Conservation (phyloP, 2,113 vertebrate species). For the Tautogolabrus adspersus region DNA sequence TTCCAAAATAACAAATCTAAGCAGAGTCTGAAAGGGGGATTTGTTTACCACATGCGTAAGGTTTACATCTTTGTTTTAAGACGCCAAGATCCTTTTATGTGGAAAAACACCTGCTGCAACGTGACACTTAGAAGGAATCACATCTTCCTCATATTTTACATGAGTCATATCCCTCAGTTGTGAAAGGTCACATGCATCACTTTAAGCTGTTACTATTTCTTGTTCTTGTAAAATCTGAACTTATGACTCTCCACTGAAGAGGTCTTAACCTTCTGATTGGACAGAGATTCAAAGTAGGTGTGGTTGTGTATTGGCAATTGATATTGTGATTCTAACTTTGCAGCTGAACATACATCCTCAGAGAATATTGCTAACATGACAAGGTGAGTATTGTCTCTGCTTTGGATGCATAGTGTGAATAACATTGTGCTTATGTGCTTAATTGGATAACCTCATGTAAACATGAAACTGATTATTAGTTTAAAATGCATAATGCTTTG, state of each 20-base stretch:
- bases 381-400: conserved; percentile 46
- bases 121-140: conserved; percentile 1
- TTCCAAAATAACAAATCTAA: no score
- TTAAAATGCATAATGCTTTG: neutral
- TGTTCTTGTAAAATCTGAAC: conserved; percentile 71
- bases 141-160: conserved; percentile 35
- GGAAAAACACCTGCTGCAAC: neutral
- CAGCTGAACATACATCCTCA: conserved; percentile 24
- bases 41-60: neutral
- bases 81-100: neutral
- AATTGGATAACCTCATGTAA: neutral
- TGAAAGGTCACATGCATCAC: conserved; percentile 32
- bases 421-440: neutral
- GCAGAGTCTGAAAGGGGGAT: neutral
- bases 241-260: conserved; percentile 34
- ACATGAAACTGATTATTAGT: neutral
- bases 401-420: neutral
- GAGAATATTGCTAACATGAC: conserved; percentile 9
- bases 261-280: conserved; percentile 46
- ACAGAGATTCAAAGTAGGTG: conserved; percentile 29
- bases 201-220: conserved; percentile 54
- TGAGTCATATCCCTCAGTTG: conserved; percentile 22
- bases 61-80: neutral
- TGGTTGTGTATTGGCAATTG: conserved; percentile 15
- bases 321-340: conserved; percentile 39